Base-by-base conservation (phyloP, 2,113 vertebrate species). In the Ptyas mucosa region DNA sequence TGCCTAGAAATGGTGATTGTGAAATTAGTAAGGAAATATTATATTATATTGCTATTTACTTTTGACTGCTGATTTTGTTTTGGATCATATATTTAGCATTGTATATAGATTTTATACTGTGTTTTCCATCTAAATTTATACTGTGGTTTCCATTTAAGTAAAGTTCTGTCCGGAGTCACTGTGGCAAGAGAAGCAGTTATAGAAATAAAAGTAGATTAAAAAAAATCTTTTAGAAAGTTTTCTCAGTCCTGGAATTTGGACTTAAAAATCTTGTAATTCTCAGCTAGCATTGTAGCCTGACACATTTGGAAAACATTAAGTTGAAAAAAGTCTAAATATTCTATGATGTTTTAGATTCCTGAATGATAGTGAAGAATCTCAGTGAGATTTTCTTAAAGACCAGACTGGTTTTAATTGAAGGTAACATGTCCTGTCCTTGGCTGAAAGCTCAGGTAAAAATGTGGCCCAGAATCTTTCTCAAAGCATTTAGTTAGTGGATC, bases 361-460 rank as follows among this genome's bases (percentile, higher is more conserved):
- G 87, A 93, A 87, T 91, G 89, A 14, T 91, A 75, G 51, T 91
- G 10, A 20, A 86, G 57, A 88, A 95, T 61, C 86, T 92, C 90
- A 94, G 85, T 18, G 93, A 93, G 53, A 88, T 24, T 61, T 49
- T 14, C 94, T 92, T 93, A 89, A 18, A 89, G 34, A 24, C 15
- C 87, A 94, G 87, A 94, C 91, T 92, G 95, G 89, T 49, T 24
- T 69, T 54, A 93, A 54, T 57, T 86, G 39, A 94, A 92, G 69
- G 92, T 97, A 94, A 91, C 81, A 39, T 96, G 64, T 75, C 69
- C 69, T 20, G n/a, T 75, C 69, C 15, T 75, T 75, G 69, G 69
- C n/a, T 39, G n/a, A 34, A 75, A 75, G 15, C n/a, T 75, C n/a
- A 75, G n/a, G 69, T 34, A 75, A 75, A 39, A 75, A 75, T 34